phyloP scores from a whole-genome alignment of 92 coral and sea anemone species.

The Micromussa lordhowensis region DNA sequence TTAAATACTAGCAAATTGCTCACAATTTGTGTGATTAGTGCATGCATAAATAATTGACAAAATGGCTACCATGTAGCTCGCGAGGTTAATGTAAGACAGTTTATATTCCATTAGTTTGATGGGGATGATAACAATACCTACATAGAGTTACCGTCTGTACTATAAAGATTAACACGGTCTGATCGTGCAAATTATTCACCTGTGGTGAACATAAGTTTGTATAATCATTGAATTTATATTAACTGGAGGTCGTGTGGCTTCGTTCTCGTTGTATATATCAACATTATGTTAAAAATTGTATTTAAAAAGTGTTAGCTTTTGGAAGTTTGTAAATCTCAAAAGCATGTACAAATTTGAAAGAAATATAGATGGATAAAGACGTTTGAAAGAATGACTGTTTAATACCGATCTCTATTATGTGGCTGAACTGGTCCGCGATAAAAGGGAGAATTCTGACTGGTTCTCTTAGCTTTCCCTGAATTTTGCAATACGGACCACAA shows the following conservation, averaged over 20 bases:
- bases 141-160: background rate
- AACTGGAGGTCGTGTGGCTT: constrained; percentile 8
- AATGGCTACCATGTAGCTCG: constrained; percentile 28
- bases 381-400: background rate
- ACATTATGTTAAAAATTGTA: constrained; percentile 36
- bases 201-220: background rate
- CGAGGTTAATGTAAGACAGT: background rate
- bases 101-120: background rate
- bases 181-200: background rate
- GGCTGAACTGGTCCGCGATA: no score
- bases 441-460: no score
- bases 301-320: constrained; percentile 41
- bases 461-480: no score
- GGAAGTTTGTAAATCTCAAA: constrained; percentile 30
- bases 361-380: constrained; percentile 16
- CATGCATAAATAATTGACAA: background rate
- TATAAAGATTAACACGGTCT: background rate
- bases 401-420: background rate
- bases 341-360: constrained; percentile 43
- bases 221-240: background rate
- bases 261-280: constrained; percentile 3
- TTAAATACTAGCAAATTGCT: background rate
- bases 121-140: background rate
- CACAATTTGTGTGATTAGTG: background rate
- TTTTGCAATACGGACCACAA: no score